Evolutionary conservation across 2,113 vertebrate genomes (phyloP).

Genomic region (Hoplias malabaricus): DNA sequence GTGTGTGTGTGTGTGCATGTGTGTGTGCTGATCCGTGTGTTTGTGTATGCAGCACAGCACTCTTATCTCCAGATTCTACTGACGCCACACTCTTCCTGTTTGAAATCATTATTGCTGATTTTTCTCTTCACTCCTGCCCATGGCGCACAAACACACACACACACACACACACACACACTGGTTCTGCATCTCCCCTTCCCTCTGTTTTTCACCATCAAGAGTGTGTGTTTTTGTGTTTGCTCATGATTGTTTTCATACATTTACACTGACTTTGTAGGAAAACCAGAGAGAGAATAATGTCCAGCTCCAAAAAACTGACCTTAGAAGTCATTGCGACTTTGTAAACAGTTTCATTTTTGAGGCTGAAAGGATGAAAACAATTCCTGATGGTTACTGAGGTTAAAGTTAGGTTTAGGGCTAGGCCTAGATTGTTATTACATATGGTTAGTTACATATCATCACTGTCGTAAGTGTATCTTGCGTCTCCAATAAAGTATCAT

Average conservation of each 20-base stretch:
- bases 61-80: conserved; percentile 88
- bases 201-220: conserved; percentile 21
- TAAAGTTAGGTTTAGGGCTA: too few relatives aligned
- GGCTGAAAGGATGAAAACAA: too few relatives aligned
- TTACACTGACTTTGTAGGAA: conserved; percentile 15
- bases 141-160: too few relatives aligned
- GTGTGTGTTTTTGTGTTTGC: background rate
- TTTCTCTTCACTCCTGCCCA: conserved; percentile 79
- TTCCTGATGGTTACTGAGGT: too few relatives aligned
- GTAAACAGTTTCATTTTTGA: too few relatives aligned
- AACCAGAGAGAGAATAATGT: background rate
- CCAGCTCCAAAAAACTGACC: too few relatives aligned
- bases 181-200: conserved; percentile 58
- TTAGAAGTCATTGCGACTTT: too few relatives aligned
- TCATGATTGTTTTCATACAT: conserved; percentile 44
- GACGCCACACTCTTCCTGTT: conserved; percentile 98
- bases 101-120: conserved; percentile 91
- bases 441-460: too few relatives aligned
- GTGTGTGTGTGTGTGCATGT: conserved; percentile 65
- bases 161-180: conserved; percentile 69
- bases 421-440: too few relatives aligned
- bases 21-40: conserved; percentile 77
- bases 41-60: conserved; percentile 82
- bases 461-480: too few relatives aligned
- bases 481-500: too few relatives aligned